These are phyloP conservation scores for Lasioglossum leucozonium DNA, from an alignment of 2,888 invertebrate genomes.

Conservation along the genomic window DNA sequence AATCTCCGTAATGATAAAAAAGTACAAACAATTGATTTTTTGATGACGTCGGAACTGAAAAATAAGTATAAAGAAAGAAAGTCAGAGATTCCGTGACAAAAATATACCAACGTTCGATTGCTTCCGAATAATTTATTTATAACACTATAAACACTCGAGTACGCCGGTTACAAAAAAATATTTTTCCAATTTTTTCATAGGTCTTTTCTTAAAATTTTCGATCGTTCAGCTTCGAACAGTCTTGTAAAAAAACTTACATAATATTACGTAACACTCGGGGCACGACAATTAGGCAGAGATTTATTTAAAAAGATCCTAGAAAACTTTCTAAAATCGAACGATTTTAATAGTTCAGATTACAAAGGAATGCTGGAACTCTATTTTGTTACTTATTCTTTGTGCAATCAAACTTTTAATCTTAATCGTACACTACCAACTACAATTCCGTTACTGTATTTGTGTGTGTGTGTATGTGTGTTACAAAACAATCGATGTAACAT, in stretches of 20 bases:
- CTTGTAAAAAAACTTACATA: conserved; percentile 1
- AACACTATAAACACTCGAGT: conserved; percentile 34
- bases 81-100: neutral
- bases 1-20: neutral
- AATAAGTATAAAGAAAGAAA: neutral
- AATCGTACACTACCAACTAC: conserved; percentile 23
- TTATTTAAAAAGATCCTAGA: neutral
- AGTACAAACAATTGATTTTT: neutral
- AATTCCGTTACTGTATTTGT: neutral
- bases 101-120: conserved; percentile 16
- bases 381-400: conserved; percentile 12
- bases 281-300: neutral
- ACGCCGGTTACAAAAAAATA: conserved; percentile 47
- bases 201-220: conserved; percentile 23
- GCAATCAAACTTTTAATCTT: conserved; percentile 21
- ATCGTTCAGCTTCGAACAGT: conserved; percentile 8
- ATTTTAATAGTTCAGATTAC: neutral
- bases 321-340: neutral
- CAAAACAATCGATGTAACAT: neutral
- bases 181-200: conserved; percentile 9
- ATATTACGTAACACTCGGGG: neutral
- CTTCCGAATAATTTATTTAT: conserved; percentile 35
- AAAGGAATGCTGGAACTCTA: neutral
- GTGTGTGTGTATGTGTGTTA: conserved; percentile 12
- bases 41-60: neutral